A percentile compares a stretch with the other conserved stretches of the same genome.
These are phyloP conservation scores for Campylomormyrus numenius DNA, from an alignment of 2,113 vertebrate genomes.

Conservation along the genomic window DNA sequence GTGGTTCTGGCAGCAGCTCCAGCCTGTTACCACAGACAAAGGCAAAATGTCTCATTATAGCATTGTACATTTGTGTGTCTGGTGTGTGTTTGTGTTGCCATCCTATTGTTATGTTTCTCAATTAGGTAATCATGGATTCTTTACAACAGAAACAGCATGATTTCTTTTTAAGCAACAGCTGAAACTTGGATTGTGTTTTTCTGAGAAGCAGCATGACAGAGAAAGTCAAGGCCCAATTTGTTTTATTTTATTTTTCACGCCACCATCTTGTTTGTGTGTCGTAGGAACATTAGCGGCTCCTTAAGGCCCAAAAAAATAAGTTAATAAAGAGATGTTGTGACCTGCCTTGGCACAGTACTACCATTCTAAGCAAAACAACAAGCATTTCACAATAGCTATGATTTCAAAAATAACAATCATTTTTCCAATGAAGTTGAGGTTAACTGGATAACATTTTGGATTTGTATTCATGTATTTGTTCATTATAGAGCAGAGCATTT, in stretches of 20 bases:
- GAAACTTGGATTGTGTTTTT: background rate
- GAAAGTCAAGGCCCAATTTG: background rate
- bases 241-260: background rate
- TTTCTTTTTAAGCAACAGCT: background rate
- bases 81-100: background rate
- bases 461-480: slow-evolving; percentile 52
- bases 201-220: background rate
- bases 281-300: background rate
- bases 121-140: background rate
- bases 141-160: background rate
- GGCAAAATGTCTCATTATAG: background rate
- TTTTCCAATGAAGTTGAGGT: background rate
- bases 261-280: background rate
- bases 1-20: background rate
- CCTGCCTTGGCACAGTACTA: background rate
- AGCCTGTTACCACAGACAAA: background rate
- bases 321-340: background rate
- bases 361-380: background rate
- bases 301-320: background rate
- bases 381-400: background rate
- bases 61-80: background rate
- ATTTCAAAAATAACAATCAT: background rate
- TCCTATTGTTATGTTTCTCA: background rate
- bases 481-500: slow-evolving; percentile 47
- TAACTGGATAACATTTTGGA: slow-evolving; percentile 3